Evolutionary conservation across 2,797 vertebrate species (phyloP), one percentile per base, ranked within the genome.

Genomic region (Cyprinodon diabolis): DNA sequence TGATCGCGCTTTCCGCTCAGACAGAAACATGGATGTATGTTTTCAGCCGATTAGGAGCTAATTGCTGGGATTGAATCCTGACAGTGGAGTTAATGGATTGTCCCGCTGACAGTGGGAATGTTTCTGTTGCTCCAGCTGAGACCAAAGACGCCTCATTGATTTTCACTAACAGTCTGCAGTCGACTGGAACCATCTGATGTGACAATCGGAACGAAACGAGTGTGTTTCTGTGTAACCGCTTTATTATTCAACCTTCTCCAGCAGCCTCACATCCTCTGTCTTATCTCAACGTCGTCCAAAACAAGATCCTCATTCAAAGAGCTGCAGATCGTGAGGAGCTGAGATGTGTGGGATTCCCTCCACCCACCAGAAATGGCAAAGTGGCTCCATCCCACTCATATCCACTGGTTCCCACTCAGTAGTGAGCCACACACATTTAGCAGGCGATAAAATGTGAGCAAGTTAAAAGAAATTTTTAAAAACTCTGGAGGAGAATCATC

Each of bases 321-420:
- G 52, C 68, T 63, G 75, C 70, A 56, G 49, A 68, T 86, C 68
- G 78, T 86, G 81, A 88, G 45, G 69, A 15, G 43, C 6, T 23
- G 0, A 69, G 1, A 54, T 86, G 83, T 72, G 88, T 90, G 80
- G 83, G 86, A 84, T 76, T 78, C 69, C 80, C 81, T 40, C 4
- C 4, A 0, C 78, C 73, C 62, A 70, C 83, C 65, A 43, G 15
- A 19, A 37, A 6, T 21, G 8, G 62, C 65, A 73, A 74, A 15
- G 75, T 57, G 67, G 71, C 80, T 71, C 17, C 75, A 0, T 58
- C 87, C 79, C 83, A 82, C 78, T 78, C 86, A 80, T 0, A 35
- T 25, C 66, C 8, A 40, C 4, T 69, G 21, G 65, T 74, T 73
- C 63, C 84, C 82, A 76, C 87, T 70, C 57, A 72, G 79, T 48